Evolutionary conservation across 2,113 vertebrate genomes (phyloP).

Genomic region (Sinocyclocheilus anshuiensis): DNA sequence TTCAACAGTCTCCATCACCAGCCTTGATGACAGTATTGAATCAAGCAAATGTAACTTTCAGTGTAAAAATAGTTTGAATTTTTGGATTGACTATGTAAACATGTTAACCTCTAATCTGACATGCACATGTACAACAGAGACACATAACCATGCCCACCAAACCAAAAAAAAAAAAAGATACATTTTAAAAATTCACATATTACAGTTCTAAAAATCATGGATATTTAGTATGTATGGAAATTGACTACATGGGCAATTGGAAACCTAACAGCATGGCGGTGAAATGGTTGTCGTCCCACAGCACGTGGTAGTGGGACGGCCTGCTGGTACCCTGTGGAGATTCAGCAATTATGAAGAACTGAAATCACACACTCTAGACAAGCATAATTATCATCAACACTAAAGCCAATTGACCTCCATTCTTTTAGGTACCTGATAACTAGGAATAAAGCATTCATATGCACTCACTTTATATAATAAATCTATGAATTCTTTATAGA

Average conservation of each 20-base stretch:
- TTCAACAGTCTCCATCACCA: slow-evolving; percentile 45
- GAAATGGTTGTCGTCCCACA: slow-evolving; percentile 99
- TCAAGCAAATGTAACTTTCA: slow-evolving; percentile 53
- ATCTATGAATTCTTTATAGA: not conserved
- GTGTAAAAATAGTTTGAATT: slow-evolving; percentile 60
- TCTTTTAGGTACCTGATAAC: not conserved
- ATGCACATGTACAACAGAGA: slow-evolving; percentile 60
- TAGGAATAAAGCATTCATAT: not conserved
- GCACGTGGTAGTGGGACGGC: slow-evolving; percentile 97
- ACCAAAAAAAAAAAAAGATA: not conserved
- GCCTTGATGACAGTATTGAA: slow-evolving; percentile 42
- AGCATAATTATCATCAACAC: not conserved
- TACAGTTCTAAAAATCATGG: slow-evolving; percentile 41
- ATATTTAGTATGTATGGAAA: slow-evolving; percentile 41
- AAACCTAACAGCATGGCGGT: slow-evolving; percentile 59
- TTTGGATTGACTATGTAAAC: slow-evolving; percentile 63
- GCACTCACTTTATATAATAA: not conserved
- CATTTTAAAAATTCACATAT: not conserved
- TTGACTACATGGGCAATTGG: slow-evolving; percentile 34
- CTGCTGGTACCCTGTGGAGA: slow-evolving; percentile 90
- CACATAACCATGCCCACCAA: slow-evolving; percentile 43
- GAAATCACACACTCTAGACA: not conserved
- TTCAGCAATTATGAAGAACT: not conserved
- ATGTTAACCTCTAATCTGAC: slow-evolving; percentile 57
- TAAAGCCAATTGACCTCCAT: not conserved